A percentile compares a stretch with the other conserved stretches of the same genome.
These are phyloP conservation scores for Esox niger DNA, from an alignment of 2,113 vertebrate species.

Conservation along the genomic window DNA sequence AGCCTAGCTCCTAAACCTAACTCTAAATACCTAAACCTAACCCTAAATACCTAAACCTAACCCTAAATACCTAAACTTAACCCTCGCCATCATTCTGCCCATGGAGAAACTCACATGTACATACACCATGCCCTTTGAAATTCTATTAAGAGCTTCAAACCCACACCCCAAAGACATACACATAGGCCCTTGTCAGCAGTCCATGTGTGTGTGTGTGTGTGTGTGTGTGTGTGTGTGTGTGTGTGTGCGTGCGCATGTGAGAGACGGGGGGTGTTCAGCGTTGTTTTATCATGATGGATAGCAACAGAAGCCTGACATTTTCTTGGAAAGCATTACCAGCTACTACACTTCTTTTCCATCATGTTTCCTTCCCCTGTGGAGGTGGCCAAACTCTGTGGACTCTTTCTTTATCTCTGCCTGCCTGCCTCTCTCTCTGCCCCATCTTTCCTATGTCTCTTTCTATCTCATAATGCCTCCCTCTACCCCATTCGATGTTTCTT, in stretches of 20 bases:
- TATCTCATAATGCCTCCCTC: neutral
- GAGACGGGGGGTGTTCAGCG: neutral
- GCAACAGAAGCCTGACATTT: slow-evolving; percentile 10
- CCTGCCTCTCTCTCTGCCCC: neutral
- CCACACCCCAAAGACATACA: slow-evolving; percentile 7
- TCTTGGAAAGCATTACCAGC: slow-evolving; percentile 8
- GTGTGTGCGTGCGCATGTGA: slow-evolving; percentile 11
- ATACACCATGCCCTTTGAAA: neutral
- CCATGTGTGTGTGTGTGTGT: slow-evolving; percentile 19
- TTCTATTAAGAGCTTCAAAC: neutral
- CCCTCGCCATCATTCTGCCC: no score
- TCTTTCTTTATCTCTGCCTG: neutral
- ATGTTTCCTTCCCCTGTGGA: neutral
- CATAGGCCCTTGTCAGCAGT: slow-evolving; percentile 16
- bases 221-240: no score
- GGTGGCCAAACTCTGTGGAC: neutral
- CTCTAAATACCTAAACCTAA: no score
- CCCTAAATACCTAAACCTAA: no score
- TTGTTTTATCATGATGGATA: slow-evolving; percentile 23
- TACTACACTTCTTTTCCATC: slow-evolving; percentile 7
- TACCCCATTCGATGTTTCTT: neutral
- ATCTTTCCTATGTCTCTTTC: neutral
- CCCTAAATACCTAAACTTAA: no score
- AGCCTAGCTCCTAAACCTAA: no score
- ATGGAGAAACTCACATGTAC: slow-evolving; percentile 6